A percentile compares a stretch with the other conserved stretches of the same genome.
Evolutionary conservation across 1,140 invertebrate genomes (phyloP).

Genomic region (Heliconius congener): DNA sequence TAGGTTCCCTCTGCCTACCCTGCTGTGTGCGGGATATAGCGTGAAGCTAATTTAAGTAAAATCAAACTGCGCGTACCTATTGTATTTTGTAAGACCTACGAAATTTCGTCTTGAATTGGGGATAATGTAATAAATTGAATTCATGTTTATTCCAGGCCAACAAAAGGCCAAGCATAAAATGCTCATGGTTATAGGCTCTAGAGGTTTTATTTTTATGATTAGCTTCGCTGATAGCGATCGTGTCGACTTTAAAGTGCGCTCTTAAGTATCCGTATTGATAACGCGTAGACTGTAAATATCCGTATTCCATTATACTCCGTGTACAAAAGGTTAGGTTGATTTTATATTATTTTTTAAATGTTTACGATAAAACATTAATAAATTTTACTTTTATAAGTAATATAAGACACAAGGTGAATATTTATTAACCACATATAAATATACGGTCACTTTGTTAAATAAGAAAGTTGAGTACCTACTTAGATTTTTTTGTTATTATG

Average conservation of each 20-base stretch:
- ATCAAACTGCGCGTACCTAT: not conserved
- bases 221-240: constrained; percentile 58
- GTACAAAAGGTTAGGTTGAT: not conserved
- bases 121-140: constrained; percentile 47
- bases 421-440: not conserved
- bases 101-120: constrained; percentile 26
- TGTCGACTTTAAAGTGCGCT: constrained; percentile 57
- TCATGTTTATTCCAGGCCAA: constrained; percentile 48
- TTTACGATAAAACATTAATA: not conserved
- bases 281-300: constrained; percentile 33
- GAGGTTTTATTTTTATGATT: constrained; percentile 68
- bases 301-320: constrained; percentile 17
- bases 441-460: too few relatives aligned
- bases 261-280: constrained; percentile 57
- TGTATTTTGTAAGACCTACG: not conserved
- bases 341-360: not conserved
- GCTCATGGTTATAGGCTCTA: constrained; percentile 43
- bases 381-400: not conserved
- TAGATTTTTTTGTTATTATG: too few relatives aligned
- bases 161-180: constrained; percentile 44
- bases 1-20: too few relatives aligned
- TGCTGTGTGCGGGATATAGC: too few relatives aligned
- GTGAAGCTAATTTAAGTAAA: not conserved
- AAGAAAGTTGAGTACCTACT: too few relatives aligned
- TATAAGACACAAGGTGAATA: not conserved